phyloP scores from a whole-genome alignment of 2,888 invertebrate genomes.

The Lasioglossum figueresi region DNA sequence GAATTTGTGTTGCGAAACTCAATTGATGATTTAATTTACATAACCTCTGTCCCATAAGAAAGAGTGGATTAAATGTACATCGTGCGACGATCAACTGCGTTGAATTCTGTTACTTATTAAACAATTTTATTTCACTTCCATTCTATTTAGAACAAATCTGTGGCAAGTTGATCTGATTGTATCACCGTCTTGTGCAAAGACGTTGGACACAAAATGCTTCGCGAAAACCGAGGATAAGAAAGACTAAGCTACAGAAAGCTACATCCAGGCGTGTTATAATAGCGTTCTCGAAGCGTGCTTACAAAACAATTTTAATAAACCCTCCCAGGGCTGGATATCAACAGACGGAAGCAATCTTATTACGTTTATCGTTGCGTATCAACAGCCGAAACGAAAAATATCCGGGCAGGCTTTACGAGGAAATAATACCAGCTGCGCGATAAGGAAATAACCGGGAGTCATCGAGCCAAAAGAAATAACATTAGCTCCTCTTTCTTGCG shows the following conservation, averaged over 20 bases:
- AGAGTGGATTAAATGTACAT: not conserved
- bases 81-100: not conserved
- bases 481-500: constrained; percentile 46
- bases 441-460: constrained; percentile 57
- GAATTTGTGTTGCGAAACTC: not conserved
- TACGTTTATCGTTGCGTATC: constrained; percentile 57
- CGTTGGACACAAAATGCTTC: not conserved
- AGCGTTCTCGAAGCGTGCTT: constrained; percentile 8
- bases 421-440: constrained; percentile 42
- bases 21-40: not conserved
- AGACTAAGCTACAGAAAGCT: not conserved
- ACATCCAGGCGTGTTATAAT: not conserved
- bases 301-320: constrained; percentile 55
- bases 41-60: not conserved
- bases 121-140: not conserved
- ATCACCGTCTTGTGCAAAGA: not conserved
- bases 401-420: constrained; percentile 28
- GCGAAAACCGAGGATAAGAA: too few relatives aligned
- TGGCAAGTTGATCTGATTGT: not conserved
- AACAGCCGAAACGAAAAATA: constrained; percentile 37
- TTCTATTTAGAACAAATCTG: not conserved
- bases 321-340: constrained; percentile 24
- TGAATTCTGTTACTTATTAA: not conserved
- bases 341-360: constrained; percentile 46
- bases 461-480: constrained; percentile 53